phyloP scores from a whole-genome alignment of 2,888 invertebrate species.

The Polyommatus icarus region DNA sequence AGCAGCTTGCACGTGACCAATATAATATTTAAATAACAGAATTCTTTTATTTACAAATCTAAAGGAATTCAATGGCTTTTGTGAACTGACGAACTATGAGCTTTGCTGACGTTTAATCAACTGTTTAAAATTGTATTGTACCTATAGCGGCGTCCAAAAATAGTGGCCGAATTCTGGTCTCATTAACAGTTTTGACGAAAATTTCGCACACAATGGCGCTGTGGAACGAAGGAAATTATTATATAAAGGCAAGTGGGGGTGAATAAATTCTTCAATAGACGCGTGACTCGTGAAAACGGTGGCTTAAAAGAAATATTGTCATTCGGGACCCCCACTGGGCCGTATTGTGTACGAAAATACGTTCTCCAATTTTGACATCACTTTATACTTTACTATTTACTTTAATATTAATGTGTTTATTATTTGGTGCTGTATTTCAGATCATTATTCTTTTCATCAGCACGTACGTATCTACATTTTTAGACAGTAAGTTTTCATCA shows the following conservation, averaged over 20 bases:
- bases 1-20: background rate
- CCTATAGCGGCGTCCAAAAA: background rate
- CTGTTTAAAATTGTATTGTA: background rate
- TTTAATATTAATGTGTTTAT: background rate
- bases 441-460: background rate
- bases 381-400: slow-evolving; percentile 6
- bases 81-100: background rate
- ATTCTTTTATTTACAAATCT: background rate
- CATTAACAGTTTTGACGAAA: slow-evolving; percentile 11
- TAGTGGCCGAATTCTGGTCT: background rate
- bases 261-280: slow-evolving; percentile 27
- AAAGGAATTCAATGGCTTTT: background rate
- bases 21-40: background rate
- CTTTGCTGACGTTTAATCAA: background rate
- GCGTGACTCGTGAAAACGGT: slow-evolving; percentile 28
- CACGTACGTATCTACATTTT: no score
- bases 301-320: slow-evolving; percentile 31
- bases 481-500: no score
- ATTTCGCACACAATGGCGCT: background rate
- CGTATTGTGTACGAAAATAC: slow-evolving; percentile 21
- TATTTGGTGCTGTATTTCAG: background rate
- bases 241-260: slow-evolving; percentile 29
- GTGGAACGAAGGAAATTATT: slow-evolving; percentile 23
- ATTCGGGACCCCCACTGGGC: slow-evolving; percentile 18
- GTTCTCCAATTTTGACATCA: slow-evolving; percentile 8